Evolutionary conservation across 2,888 invertebrate species (phyloP), one percentile per base, ranked within the genome.

Genomic region (Sphaerophoria taeniata): DNA sequence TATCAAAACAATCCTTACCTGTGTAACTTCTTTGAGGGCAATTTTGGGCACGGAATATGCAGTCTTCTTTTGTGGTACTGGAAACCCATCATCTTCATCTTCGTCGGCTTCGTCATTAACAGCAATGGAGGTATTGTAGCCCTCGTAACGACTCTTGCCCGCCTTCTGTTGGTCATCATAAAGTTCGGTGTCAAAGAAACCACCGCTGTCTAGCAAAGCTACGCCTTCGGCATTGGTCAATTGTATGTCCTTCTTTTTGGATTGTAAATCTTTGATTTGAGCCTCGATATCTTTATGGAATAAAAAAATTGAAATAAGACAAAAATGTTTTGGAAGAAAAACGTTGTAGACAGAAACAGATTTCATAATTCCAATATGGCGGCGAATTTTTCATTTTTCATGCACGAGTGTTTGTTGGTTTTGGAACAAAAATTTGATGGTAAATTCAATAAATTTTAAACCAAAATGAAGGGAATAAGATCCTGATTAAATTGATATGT

Each of bases 81-180:
- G 94, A 88, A 95, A 94, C n/a, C 90, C 90, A 69, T 91, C 90
- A 39, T 91, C 92, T 90, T 97, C 97, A 91, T 98, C 98, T 90
- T 98, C 98, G 91, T 98, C 98, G 93, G 96, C 96, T 92, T 99
- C 98, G 93, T 99, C 99, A 91, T 98, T 98, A 0, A 98, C 96
- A 60, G 98, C 98, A 91, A 99, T 99, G 0, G 98, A 98, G 72
- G 98, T 98, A 88, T 98, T 97, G 92, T 99, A 99, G 39, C 97
- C 98, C 90, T 97, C 98, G 92, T 96, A 98, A 90, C 97, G 96
- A 75, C 95, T 95, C 89, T 96, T 96, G 55, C 93, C 93, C 84
- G 94, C 94, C 3, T 93, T 92, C 82, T 95, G 95, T 12, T 87
- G 88, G 33, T 90, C 91, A 91, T 97, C 98, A 91, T 99, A 99